Conservation (phyloP, 2,888 invertebrate species). For the Perithous albicinctus region DNA sequence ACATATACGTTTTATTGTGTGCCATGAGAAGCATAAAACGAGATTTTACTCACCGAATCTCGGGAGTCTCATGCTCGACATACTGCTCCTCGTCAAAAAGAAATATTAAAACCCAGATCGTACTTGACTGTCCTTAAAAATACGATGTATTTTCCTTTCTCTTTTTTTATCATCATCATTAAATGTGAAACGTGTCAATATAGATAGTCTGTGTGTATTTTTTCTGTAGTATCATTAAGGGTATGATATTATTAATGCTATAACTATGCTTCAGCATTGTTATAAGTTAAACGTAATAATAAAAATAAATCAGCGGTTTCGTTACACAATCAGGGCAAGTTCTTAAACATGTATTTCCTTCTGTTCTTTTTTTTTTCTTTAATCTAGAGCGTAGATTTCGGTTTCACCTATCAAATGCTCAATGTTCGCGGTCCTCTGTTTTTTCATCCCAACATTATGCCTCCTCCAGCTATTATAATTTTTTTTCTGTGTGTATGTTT, state of each 20-base stretch:
- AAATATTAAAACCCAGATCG: slow-evolving; percentile 80
- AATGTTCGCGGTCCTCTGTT: slow-evolving; percentile 7
- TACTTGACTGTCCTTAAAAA: slow-evolving; percentile 79
- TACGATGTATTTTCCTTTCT: slow-evolving; percentile 75
- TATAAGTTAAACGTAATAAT: slow-evolving; percentile 78
- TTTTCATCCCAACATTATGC: slow-evolving; percentile 41
- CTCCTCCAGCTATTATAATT: slow-evolving; percentile 34
- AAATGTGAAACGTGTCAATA: slow-evolving; percentile 61
- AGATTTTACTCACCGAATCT: slow-evolving; percentile 30
- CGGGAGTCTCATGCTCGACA: slow-evolving; percentile 17
- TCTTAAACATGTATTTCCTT: slow-evolving; percentile 75
- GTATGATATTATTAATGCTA: slow-evolving; percentile 68
- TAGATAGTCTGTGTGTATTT: slow-evolving; percentile 56
- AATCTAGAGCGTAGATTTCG: slow-evolving; percentile 70
- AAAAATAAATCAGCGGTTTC: slow-evolving; percentile 77
- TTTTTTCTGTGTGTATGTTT: neutral
- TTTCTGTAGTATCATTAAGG: slow-evolving; percentile 65
- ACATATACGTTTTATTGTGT: slow-evolving; percentile 52
- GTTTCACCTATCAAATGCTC: slow-evolving; percentile 21
- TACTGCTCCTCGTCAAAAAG: slow-evolving; percentile 17
- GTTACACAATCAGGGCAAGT: slow-evolving; percentile 79
- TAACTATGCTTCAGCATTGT: slow-evolving; percentile 65
- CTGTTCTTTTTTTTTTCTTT: slow-evolving; percentile 59
- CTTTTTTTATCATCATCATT: too few relatives aligned
- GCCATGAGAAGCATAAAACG: slow-evolving; percentile 27